phyloP scores from a whole-genome alignment of 2,888 invertebrate species.

The Drosophila bunnanda region DNA sequence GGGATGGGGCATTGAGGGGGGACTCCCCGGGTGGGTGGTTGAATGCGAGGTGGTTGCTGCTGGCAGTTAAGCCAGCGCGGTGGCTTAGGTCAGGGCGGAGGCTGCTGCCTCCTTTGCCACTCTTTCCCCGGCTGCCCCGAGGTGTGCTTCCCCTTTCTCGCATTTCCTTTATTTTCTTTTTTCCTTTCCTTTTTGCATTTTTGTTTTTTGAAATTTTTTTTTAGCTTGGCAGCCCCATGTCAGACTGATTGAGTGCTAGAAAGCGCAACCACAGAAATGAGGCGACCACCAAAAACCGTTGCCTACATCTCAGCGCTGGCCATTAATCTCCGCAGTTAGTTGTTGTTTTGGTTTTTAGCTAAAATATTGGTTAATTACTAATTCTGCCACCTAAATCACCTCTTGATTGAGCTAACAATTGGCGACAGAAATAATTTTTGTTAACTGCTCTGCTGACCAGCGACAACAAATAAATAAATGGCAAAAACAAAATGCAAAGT shows the following conservation, averaged over 20 bases:
- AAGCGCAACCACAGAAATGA: slow-evolving; percentile 40
- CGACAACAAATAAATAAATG: slow-evolving; percentile 15
- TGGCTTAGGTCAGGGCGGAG: slow-evolving; percentile 77
- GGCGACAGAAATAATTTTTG: slow-evolving; percentile 18
- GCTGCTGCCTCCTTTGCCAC: slow-evolving; percentile 27
- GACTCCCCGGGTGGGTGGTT: slow-evolving; percentile 8
- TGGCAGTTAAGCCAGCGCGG: slow-evolving; percentile 75
- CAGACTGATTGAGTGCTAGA: slow-evolving; percentile 72
- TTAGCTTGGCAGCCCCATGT: slow-evolving; percentile 36
- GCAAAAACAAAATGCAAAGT: slow-evolving; percentile 51
- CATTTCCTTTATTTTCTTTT: slow-evolving; percentile 12
- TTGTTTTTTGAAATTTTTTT: slow-evolving; percentile 1
- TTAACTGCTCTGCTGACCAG: slow-evolving; percentile 34
- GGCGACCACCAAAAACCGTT: slow-evolving; percentile 31
- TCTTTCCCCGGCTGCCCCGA: slow-evolving; percentile 43
- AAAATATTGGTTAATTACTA: slow-evolving; percentile 16
- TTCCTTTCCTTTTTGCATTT: slow-evolving; percentile 21
- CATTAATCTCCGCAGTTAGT: background rate
- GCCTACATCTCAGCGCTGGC: slow-evolving; percentile 58
- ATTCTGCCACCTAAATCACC: background rate
- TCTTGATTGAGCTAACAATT: slow-evolving; percentile 12
- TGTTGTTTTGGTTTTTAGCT: background rate
- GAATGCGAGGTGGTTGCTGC: slow-evolving; percentile 47
- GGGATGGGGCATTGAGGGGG: background rate
- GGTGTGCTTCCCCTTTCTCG: slow-evolving; percentile 53